Evolutionary conservation across 2,113 vertebrate species (phyloP), one percentile per base, ranked within the genome.

Genomic region (Protomyctophum bolini): DNA sequence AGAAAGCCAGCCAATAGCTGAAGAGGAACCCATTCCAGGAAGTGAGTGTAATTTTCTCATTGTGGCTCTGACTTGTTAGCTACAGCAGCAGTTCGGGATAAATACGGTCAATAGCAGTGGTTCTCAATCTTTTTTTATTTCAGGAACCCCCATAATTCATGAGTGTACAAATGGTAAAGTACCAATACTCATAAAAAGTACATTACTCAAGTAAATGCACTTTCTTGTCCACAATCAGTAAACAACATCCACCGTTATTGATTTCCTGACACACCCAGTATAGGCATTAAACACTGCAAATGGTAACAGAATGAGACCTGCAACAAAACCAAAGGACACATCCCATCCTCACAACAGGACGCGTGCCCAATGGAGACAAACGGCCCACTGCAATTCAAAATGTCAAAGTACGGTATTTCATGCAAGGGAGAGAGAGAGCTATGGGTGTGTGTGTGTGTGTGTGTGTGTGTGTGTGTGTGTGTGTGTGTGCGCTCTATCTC

Each of bases 1-100:
- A 10, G 90, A 93, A 71, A 92, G 91, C 80, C 83, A 93, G 56
- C 90, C 90, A 1, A 93, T 93, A 72, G 82, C 91, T 0, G 92
- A 94, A 68, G 95, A 96, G 76, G 73, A 83, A 48, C 50, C 76
- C 49, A 90, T 80, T 41, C 72, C 85, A 28, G 87, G 85, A 67
- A 89, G 91, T 92, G 62, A 86, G 89, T 77, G 21, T 58, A 0
- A 10, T 11, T 68, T 49, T 12, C 49, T 8, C 33, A 60, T 46
- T 54, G 2, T 11, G 10, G 33, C n/a, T 55, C 1, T 62, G 8
- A 12, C 7, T 48, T 54, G 2, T 54, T 54, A 10, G 11, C 51
- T 12, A 12, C 33, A 12, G 12, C 51, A 54, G n/a, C 51, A 12
- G 33, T 54, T 54, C 51, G 12, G 51, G 12, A 54, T n/a, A 54